Evolutionary conservation across 2,888 invertebrate genomes (phyloP).

Genomic region (Ennomos fuscantarius): DNA sequence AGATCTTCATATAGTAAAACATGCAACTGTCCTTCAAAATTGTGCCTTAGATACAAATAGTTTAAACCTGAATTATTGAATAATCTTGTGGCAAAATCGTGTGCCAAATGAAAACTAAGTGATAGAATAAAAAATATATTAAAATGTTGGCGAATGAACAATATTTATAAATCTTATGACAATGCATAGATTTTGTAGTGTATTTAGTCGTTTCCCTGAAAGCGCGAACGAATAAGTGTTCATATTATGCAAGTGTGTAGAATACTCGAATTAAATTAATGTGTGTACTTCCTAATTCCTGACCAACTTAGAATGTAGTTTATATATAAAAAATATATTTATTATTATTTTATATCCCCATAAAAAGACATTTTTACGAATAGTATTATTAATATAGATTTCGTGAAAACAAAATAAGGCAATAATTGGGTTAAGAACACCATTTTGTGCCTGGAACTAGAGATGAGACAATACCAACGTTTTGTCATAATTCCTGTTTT

Average conservation of each 20-base stretch:
- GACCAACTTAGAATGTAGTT: slow-evolving; percentile 81
- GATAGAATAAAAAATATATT: slow-evolving; percentile 26
- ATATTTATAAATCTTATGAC: slow-evolving; percentile 44
- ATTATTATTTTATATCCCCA: slow-evolving; percentile 62
- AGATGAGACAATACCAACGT: slow-evolving; percentile 70
- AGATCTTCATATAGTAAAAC: not conserved
- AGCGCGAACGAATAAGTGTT: slow-evolving; percentile 35
- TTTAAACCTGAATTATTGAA: slow-evolving; percentile 46
- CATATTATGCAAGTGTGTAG: slow-evolving; percentile 22
- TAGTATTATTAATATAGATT: slow-evolving; percentile 84
- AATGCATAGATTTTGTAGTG: slow-evolving; percentile 48
- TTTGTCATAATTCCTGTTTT: slow-evolving; percentile 56
- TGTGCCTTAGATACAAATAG: slow-evolving; percentile 76
- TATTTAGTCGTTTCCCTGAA: slow-evolving; percentile 47
- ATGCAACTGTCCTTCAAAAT: slow-evolving; percentile 55
- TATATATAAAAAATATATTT: slow-evolving; percentile 75
- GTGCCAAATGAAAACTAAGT: slow-evolving; percentile 64
- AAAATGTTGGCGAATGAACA: slow-evolving; percentile 47
- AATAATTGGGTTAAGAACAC: slow-evolving; percentile 80
- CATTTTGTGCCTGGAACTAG: slow-evolving; percentile 77
- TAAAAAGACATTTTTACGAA: slow-evolving; percentile 85
- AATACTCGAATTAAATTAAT: slow-evolving; percentile 35
- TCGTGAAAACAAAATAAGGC: slow-evolving; percentile 72
- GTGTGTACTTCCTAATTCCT: slow-evolving; percentile 79
- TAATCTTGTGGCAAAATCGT: slow-evolving; percentile 54